A percentile compares a stretch with the other conserved stretches of the same genome.
These are phyloP conservation scores for Flexamia atlantica DNA, from an alignment of 2,888 invertebrate genomes.

Conservation along the genomic window DNA sequence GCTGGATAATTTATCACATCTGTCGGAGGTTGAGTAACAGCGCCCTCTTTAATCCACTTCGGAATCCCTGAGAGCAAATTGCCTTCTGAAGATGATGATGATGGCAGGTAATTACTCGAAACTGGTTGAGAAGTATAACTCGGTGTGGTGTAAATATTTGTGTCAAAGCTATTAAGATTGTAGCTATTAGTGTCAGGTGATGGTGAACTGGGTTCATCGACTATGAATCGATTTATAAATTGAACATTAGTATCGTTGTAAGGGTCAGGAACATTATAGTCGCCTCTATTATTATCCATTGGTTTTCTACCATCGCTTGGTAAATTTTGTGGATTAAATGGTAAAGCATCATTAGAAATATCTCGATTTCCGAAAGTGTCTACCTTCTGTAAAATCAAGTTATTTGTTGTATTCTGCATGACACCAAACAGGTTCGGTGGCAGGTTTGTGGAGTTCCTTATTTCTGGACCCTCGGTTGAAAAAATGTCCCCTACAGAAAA, in stretches of 20 bases:
- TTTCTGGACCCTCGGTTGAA: not conserved
- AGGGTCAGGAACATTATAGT: not conserved
- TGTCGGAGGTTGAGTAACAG: not conserved
- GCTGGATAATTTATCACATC: not conserved
- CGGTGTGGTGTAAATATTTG: not conserved
- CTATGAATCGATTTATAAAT: conserved; percentile 8
- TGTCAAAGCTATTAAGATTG: not conserved
- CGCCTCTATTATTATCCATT: not conserved
- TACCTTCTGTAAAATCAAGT: not conserved
- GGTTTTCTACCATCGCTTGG: no score
- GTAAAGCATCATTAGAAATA: not conserved
- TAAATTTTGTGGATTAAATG: not conserved
- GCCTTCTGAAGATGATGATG: not conserved
- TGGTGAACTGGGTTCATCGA: not conserved
- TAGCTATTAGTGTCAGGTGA: not conserved
- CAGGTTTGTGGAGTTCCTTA: not conserved
- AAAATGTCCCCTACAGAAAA: conserved; percentile 19
- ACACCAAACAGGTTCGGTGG: not conserved
- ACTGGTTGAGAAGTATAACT: not conserved
- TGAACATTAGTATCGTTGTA: not conserved
- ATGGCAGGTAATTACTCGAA: not conserved
- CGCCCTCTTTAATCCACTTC: not conserved
- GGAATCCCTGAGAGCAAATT: not conserved
- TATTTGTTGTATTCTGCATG: not conserved
- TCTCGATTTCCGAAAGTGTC: not conserved